Percentiles rank a stretch among this genome's conserved stretches.
Evolutionary conservation across 64 coral and sea anemone genomes (phyloP).

Genomic region (Stylophora pistillata): DNA sequence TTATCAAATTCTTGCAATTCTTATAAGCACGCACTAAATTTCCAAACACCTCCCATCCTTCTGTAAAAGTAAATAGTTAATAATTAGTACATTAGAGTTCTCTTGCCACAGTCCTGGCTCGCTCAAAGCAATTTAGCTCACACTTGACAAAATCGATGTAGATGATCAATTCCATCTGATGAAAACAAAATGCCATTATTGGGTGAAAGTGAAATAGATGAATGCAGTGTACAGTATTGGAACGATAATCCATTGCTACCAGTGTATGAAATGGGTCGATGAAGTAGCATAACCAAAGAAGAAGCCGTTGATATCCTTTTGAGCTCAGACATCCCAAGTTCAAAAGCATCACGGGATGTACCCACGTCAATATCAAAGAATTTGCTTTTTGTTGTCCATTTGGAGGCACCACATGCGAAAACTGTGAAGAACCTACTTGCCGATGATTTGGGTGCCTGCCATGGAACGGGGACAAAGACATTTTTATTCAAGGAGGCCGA

Average conservation of each 20-base stretch:
- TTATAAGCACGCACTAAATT: too few species aligned
- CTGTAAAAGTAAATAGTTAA: too few species aligned
- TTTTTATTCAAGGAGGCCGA: constrained; percentile 18
- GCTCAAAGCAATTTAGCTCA: too few species aligned
- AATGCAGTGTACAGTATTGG: constrained; percentile 11
- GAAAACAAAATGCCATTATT: neutral
- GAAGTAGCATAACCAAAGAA: constrained; percentile 47
- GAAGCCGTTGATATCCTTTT: constrained; percentile 28
- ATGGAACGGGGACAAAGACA: constrained; percentile 42
- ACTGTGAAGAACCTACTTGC: constrained; percentile 34
- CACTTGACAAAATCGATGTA: neutral
- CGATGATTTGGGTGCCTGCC: constrained; percentile 46
- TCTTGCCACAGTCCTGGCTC: too few species aligned
- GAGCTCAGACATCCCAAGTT: neutral
- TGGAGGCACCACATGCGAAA: constrained; percentile 1
- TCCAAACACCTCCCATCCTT: too few species aligned
- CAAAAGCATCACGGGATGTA: constrained; percentile 24
- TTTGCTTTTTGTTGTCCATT: constrained; percentile 36
- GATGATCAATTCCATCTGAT: neutral
- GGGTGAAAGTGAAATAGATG: neutral
- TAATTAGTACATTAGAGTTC: too few species aligned
- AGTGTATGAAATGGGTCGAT: constrained; percentile 22
- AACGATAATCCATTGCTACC: constrained; percentile 62
- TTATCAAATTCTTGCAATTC: too few species aligned
- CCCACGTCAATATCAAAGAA: constrained; percentile 35